Conservation (phyloP, 2,113 vertebrate species). For the Cochlearius cochlearius region DNA sequence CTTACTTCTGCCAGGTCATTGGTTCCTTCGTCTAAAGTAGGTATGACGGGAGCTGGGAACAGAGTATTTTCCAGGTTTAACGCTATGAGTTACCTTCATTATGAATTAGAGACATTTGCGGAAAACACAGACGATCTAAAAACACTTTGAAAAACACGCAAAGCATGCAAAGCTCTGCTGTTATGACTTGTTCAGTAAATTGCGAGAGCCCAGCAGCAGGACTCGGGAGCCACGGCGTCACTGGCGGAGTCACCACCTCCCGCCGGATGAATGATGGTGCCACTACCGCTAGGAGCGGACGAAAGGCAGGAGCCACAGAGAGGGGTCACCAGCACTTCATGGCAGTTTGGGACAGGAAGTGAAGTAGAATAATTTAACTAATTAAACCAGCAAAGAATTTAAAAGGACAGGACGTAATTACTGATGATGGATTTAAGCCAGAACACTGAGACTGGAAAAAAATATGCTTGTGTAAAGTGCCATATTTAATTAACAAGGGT, state of each 20-base stretch:
- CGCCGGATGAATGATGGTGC: neutral
- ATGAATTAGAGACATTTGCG: neutral
- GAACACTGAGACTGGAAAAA: conserved; percentile 44
- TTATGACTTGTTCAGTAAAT: neutral
- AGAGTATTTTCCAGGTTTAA: neutral
- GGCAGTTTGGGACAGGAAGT: conserved; percentile 12
- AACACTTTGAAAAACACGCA: neutral
- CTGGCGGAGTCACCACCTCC: neutral
- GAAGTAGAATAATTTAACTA: conserved; percentile 11
- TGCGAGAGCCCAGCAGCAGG: neutral
- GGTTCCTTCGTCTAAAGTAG: neutral
- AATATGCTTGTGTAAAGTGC: conserved; percentile 50
- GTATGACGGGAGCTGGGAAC: neutral
- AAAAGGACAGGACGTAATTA: conserved; percentile 30
- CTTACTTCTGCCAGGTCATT: neutral
- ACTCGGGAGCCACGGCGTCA: neutral
- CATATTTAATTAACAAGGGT: conserved; percentile 54
- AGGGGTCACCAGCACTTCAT: fast-evolving
- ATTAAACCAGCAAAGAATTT: conserved; percentile 37
- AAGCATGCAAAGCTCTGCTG: fast-evolving
- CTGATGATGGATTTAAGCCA: conserved; percentile 60
- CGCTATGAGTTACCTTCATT: neutral
- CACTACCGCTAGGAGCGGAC: fast-evolving
- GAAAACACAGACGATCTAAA: neutral
- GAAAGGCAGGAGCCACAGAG: neutral